A percentile compares a stretch with the other conserved stretches of the same genome.
Evolutionary conservation across 2,113 vertebrate genomes (phyloP).

Genomic region (Xyrauchen texanus): DNA sequence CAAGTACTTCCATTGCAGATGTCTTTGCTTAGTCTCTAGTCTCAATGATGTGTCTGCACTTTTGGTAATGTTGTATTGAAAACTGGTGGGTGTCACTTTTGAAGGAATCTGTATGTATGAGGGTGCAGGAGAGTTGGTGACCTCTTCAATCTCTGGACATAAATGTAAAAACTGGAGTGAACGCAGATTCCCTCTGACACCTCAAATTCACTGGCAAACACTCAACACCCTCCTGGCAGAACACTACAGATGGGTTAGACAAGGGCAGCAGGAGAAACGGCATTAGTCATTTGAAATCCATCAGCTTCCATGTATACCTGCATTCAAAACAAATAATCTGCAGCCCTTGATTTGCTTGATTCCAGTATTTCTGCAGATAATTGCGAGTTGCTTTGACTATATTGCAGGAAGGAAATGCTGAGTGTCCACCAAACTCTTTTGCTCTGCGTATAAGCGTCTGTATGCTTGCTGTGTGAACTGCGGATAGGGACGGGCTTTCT

Average conservation of each 20-base stretch:
- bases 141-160: too few relatives aligned
- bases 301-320: not conserved
- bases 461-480: not conserved
- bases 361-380: not conserved
- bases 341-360: not conserved
- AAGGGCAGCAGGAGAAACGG: not conserved
- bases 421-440: not conserved
- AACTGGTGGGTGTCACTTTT: slow-evolving; percentile 2
- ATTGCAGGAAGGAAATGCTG: not conserved
- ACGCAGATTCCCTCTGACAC: too few relatives aligned
- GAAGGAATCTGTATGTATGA: slow-evolving; percentile 24
- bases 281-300: not conserved
- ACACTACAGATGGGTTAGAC: slow-evolving; percentile 5
- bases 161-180: too few relatives aligned
- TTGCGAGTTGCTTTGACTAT: not conserved
- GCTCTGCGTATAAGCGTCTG: too few relatives aligned
- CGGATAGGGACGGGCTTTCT: too few relatives aligned
- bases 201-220: not conserved
- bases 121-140: too few relatives aligned
- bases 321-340: not conserved
- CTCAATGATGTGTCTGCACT: too few relatives aligned
- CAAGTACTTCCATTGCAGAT: too few relatives aligned
- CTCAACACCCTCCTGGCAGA: not conserved
- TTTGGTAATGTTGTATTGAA: not conserved
- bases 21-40: too few relatives aligned